Evolutionary conservation across 2,888 invertebrate species (phyloP), one percentile per base, ranked within the genome.

Genomic region (Hirtodrosophila duncani): DNA sequence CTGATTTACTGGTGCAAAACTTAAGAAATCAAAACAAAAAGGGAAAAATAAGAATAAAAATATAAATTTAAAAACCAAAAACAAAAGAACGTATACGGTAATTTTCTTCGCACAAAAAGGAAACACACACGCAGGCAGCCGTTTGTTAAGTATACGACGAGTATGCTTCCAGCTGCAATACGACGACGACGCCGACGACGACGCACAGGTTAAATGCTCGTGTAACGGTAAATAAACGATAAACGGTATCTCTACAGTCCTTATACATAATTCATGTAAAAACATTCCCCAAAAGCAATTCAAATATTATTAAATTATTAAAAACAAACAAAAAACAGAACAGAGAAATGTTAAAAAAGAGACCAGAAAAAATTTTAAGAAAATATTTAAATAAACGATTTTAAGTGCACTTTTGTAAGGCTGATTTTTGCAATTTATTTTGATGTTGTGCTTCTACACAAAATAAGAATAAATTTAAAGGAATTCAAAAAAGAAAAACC

Each of bases 401-500:
- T 79, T 81, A 83, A 83, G 84, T 84, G 83, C 83, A 84, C 84
- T 84, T 74, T 79, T 79, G 79, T 83, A 85, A 85, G 85, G 85
- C 86, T 85, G 85, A 85, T 85, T 85, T 85, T 81, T 71, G 80
- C 53, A 41, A 67, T 67, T 68, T 84, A 83, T 84, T 84, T 71
- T 71, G 71, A 82, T 85, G 85, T 85, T 83, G 85, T 85, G 82
- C 83, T 81, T 84, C 82, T 84, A 82, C 69, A 79, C 30, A 44
- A 55, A 57, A 51, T 57, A 52, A 36, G 10, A 41, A 21, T 20
- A 23, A 33, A 41, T 30, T 27, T n/a, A 42, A 55, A 24, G 8
- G 20, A 27, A 33, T 24, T 37, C 7, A 13, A 37, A 44, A 29
- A 48, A 13, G 7, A 21, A 33, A 9, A 11, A 20, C 18, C 31